Percentiles rank a stretch among this genome's conserved stretches.
These are phyloP conservation scores for Brienomyrus longianalis DNA, from an alignment of 2,113 vertebrate genomes.

Conservation along the genomic window DNA sequence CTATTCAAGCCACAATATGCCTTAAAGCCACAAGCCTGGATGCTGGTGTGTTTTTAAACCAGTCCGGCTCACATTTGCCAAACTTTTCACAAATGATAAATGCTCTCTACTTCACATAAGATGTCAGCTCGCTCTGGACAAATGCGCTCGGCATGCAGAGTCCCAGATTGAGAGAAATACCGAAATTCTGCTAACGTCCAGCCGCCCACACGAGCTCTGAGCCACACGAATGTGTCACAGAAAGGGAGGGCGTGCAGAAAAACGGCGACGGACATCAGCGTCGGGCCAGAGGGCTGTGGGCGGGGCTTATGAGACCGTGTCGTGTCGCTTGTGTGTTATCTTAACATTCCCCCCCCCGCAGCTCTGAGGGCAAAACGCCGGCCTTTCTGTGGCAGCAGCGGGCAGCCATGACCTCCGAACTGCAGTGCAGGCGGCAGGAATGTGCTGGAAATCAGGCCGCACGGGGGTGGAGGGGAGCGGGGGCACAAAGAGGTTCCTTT, in stretches of 20 bases:
- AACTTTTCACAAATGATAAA: not conserved
- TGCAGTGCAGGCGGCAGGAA: not conserved
- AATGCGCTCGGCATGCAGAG: not conserved
- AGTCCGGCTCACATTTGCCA: not conserved
- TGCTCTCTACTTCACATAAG: too few species aligned
- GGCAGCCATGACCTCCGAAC: constrained; percentile 11
- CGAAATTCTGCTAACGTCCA: not conserved
- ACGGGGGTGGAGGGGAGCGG: not conserved
- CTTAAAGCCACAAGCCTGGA: not conserved
- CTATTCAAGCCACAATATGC: not conserved
- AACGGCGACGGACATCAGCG: not conserved
- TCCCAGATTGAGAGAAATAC: not conserved
- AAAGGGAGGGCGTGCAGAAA: not conserved
- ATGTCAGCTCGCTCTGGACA: too few species aligned
- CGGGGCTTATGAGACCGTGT: not conserved
- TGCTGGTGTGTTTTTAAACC: not conserved
- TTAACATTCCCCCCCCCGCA: not conserved
- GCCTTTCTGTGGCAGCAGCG: not conserved
- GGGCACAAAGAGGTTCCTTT: constrained; percentile 24
- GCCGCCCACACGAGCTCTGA: not conserved
- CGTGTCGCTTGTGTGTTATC: constrained; percentile 11
- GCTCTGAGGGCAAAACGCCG: not conserved
- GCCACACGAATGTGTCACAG: not conserved
- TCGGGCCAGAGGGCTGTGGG: not conserved
- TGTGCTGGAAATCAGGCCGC: constrained; percentile 3